Base-by-base conservation (phyloP, 1,140 invertebrate species). In the Bombus huntii region DNA sequence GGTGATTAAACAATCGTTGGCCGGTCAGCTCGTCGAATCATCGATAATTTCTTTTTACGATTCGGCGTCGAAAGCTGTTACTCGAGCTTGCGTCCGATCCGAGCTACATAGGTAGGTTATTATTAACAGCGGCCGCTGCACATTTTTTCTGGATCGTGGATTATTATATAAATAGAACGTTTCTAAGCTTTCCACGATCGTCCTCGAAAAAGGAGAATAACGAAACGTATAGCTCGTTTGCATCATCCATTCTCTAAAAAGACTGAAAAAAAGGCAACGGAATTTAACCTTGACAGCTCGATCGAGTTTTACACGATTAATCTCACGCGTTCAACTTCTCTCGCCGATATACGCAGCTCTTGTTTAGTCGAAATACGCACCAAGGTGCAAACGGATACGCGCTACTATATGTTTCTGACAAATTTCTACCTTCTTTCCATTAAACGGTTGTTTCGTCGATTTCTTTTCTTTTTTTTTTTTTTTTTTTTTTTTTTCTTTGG, bases 251-350 rank as follows among this genome's bases (percentile, higher is more conserved):
- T 34, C 31, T 74, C 59, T 53, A 44, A 59, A 28, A n/a, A 53
- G 47, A 22, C 0, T 8, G 47, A 3, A 12, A 15, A 47, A 47
- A 47, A 47, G 42, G 37, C 72, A 59, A 81, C 47, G 78, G 86
- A 87, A 88, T 84, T 79, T 31, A 62, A 74, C 87, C 87, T 88
- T 87, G 86, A 66, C 25, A 42, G 62, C 37, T 44, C 81, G 66
- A 53, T 76, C 76, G 81, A 87, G 68, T 34, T 74, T 74, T 31
- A 39, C 42, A 31, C 62, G 71, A 76, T 83, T 76, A 75, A 76
- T 76, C 42, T 66, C 31, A 12, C 25, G 22, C 42, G 59, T 47
- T 66, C 42, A 62, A 78, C 78, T 79, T 72, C 12, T 15, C 47
- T 34, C 28, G 39, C 75, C 81, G 44, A 76, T 74, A 75, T 31